Base-by-base conservation (phyloP, 2,113 vertebrate species). In the Silurus meridionalis region DNA sequence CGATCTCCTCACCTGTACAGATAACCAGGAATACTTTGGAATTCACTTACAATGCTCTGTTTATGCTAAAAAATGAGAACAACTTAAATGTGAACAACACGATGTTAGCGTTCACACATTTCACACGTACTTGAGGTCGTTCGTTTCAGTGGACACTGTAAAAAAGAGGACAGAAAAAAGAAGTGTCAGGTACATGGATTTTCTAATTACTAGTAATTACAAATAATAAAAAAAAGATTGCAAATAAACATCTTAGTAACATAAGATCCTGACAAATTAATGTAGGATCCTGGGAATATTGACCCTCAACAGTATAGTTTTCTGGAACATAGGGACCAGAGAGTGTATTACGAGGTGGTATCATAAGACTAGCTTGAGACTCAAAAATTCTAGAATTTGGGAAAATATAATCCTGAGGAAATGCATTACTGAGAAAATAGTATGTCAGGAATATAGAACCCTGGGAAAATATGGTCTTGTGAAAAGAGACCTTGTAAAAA, bases 41-140 rank as follows among this genome's bases (percentile, higher is more conserved):
- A 28, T 77, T 21, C 50, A 77, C 21, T 37, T 13, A 48, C 8
- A 13, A 8, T 14, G 19, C 53, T 86, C 1, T 28, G 55, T 69
- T 71, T 82, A 46, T 19, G 53, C 17, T 23, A 46, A 4, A 23
- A 37, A 37, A 37, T 2, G 37, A 37, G 37, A 37, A 37, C 37
- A 3, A 37, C 37, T 37, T 37, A 37, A 37, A 37, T 37, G 37
- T 37, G 37, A 37, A 66, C 5, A 66, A 21, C 58, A 79, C 4
- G 0, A 15, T 9, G 37, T 60, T 46, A 46, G 46, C 17, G 11
- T 79, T 67, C 71, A 25, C 79, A 72, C 72, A 15, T 80, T 53
- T 46, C 17, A 99, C 97, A 99, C 98, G 99, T 95, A 99, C 98
- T 97, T 91, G 98, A 99, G 90, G 98, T 93, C 91, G 98, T 96